Conservation (phyloP, 1,140 invertebrate genomes). For the Leptoteleia sp. region DNA sequence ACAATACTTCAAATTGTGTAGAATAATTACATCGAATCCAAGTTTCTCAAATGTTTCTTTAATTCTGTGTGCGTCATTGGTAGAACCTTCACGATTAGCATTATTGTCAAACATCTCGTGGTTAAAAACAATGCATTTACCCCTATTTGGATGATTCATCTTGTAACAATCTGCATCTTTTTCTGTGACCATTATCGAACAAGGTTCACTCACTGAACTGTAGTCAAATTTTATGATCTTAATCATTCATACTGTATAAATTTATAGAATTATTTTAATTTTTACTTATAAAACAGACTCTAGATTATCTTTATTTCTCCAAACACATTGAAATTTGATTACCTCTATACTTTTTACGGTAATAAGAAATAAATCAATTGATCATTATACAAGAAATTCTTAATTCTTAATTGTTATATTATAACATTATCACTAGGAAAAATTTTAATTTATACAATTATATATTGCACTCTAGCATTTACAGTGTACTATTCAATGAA, state of each 20-base stretch:
- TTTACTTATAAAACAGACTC: too few species aligned
- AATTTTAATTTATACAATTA: too few species aligned
- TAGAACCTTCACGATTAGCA: constrained; percentile 69
- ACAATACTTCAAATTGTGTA: constrained; percentile 64
- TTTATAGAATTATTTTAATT: neutral
- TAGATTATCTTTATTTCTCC: too few species aligned
- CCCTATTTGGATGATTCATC: constrained; percentile 85
- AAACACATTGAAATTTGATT: too few species aligned
- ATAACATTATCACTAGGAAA: too few species aligned
- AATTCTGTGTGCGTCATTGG: constrained; percentile 68
- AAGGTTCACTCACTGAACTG: constrained; percentile 27
- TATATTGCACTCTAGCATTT: too few species aligned
- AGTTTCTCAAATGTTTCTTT: constrained; percentile 69
- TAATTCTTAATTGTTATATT: too few species aligned
- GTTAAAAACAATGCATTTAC: constrained; percentile 89
- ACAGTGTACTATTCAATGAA: too few species aligned
- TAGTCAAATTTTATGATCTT: constrained; percentile 22
- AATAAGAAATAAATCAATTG: too few species aligned
- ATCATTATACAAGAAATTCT: too few species aligned
- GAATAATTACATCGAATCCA: constrained; percentile 70
- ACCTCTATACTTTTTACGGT: too few species aligned
- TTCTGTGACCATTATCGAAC: constrained; percentile 30
- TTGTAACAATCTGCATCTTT: constrained; percentile 82
- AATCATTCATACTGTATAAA: constrained; percentile 3
- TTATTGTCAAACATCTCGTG: constrained; percentile 83